Conservation (phyloP, 37 sponge, comb jelly and placozoan species). For the Halisarca cf. caerulea region DNA sequence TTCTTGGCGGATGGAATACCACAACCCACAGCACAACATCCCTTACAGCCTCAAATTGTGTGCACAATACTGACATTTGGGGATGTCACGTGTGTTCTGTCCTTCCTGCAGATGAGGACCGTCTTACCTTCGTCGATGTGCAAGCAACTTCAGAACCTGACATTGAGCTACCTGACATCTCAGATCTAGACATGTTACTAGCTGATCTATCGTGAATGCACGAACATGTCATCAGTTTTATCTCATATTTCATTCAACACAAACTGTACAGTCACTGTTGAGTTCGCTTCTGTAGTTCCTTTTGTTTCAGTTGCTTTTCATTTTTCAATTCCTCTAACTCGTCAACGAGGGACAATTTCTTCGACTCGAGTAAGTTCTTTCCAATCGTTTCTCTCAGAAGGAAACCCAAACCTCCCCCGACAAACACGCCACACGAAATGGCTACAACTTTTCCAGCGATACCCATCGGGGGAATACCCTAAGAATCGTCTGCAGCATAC, state of each 20-base stretch:
- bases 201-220: no score
- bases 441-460: constrained; percentile 32
- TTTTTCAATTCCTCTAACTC: constrained; percentile 18
- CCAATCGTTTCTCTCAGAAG: constrained; percentile 39
- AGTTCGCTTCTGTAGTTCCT: background rate
- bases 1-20: no score
- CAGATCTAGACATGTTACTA: constrained; percentile 14
- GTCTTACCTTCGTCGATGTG: no score
- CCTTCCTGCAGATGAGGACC: no score
- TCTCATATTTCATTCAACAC: no score
- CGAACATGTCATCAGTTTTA: no score
- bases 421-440: constrained; percentile 32
- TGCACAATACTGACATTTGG: no score
- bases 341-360: background rate
- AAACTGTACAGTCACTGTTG: background rate
- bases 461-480: constrained; percentile 19
- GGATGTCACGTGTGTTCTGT: no score
- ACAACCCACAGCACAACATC: no score
- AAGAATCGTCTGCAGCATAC: background rate
- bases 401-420: constrained; percentile 46
- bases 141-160: background rate
- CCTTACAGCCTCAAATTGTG: no score
- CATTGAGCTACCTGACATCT: background rate
- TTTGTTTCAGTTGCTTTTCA: constrained; percentile 4
- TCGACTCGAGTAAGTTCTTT: background rate